Base-by-base conservation (phyloP, 2,113 vertebrate genomes). In the Bos javanicus region DNA sequence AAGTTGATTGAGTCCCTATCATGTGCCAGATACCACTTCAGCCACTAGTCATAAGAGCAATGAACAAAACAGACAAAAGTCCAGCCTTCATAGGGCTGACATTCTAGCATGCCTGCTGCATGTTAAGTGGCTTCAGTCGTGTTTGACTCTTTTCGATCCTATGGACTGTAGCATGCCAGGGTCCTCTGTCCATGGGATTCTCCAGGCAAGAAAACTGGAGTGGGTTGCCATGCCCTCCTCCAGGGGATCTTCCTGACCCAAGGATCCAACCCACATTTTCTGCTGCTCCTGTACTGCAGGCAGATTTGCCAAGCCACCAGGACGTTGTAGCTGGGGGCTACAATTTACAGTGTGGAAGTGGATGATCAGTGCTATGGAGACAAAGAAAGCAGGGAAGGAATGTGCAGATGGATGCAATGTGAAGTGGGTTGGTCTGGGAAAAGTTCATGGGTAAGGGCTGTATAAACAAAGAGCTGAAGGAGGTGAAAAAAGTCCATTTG, bases 321-420 rank as follows among this genome's bases (percentile, higher is more conserved):
- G 39, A 76, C 71, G 15, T 14, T 83, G 54, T 23, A 15, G 1
- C 0, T 28, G 3, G 11, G 7, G 80, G 12, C 11, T 50, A n/a
- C 71, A n/a, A 25, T 74, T 16, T 16, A 62, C 0, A 19, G 2
- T 6, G 6, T 78, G 17, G 1, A 43, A 36, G 33, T 43, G 21
- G 1, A 3, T 33, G 30, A 4, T 6, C 39, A 71, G 2, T 67
- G 21, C 8, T 43, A 10, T 1, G 13, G 23, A 64, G 57, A 60
- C 30, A 78, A 54, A 39, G 15, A 9, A 25, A 43, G 30, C 16
- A 46, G 4, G 11, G 23, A 30, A 80, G 9, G 2, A 5, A 7
- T 3, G 1, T 14, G 23, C 17, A 4, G 33, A 3, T 26, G 17
- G 2, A 7, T 64, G 1, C 14, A 19, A 1, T 6, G 4, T 71